A percentile compares a stretch with the other conserved stretches of the same genome.
Evolutionary conservation across 2,888 invertebrate species (phyloP).

Genomic region (Trissoscelio sp.): DNA sequence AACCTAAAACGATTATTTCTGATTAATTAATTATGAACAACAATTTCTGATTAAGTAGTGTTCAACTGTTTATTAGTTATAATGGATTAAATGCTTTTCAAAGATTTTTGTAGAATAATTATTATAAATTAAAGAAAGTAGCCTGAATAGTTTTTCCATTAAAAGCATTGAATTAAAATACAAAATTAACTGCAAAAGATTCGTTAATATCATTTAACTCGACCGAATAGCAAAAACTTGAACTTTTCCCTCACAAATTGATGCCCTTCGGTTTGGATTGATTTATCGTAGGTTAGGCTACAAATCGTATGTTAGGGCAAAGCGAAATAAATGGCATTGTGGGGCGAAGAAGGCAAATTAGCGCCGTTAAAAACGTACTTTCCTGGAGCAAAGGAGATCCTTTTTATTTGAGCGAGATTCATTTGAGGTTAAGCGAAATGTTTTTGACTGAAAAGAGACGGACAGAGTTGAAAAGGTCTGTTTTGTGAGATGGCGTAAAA

Average conservation of each 20-base stretch:
- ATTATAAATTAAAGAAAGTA: too few relatives aligned
- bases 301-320: constrained; percentile 26
- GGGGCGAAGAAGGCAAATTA: constrained; percentile 55
- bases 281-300: constrained; percentile 28
- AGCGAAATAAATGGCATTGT: constrained; percentile 48
- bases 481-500: constrained; percentile 40
- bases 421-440: constrained; percentile 50
- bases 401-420: constrained; percentile 51
- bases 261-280: constrained; percentile 33
- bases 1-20: too few relatives aligned
- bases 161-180: neutral
- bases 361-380: constrained; percentile 49
- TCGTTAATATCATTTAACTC: constrained; percentile 28
- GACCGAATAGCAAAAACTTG: neutral
- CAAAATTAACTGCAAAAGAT: neutral
- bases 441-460: constrained; percentile 50
- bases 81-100: too few relatives aligned
- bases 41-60: too few relatives aligned
- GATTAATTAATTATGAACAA: too few relatives aligned
- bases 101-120: too few relatives aligned
- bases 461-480: constrained; percentile 14
- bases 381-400: constrained; percentile 17
- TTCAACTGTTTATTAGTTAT: too few relatives aligned
- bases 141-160: too few relatives aligned
- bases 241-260: constrained; percentile 15